phyloP scores from a whole-genome alignment of 2,888 invertebrate genomes.

The Apeira syringaria region DNA sequence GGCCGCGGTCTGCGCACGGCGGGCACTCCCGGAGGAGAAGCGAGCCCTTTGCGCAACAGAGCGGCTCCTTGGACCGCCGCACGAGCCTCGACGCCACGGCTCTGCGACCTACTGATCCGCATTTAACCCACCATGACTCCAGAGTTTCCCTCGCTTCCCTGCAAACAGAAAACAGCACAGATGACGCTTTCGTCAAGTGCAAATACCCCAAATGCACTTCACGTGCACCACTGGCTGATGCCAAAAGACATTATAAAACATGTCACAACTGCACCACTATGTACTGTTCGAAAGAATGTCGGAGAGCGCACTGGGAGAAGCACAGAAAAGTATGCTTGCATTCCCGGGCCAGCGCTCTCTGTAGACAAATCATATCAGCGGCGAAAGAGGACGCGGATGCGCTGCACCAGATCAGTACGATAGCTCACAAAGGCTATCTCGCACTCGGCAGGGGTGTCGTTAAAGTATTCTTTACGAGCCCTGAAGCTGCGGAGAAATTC shows the following conservation, averaged over 20 bases:
- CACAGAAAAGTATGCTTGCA: constrained; percentile 96
- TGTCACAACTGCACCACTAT: constrained; percentile 98
- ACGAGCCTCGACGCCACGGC: constrained; percentile 85
- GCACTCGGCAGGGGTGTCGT: constrained; percentile 95
- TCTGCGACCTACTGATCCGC: constrained; percentile 60
- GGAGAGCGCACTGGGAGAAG: constrained; percentile 96
- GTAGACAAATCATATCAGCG: constrained; percentile 92
- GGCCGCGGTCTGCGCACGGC: constrained; percentile 68
- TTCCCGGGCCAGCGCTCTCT: constrained; percentile 94
- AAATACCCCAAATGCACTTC: constrained; percentile 92
- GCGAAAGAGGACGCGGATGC: constrained; percentile 91
- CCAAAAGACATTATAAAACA: constrained; percentile 93
- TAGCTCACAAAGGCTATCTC: constrained; percentile 93
- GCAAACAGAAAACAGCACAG: constrained; percentile 73
- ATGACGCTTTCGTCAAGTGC: constrained; percentile 86
- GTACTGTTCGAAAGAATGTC: constrained; percentile 96
- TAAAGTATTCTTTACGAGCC: constrained; percentile 94
- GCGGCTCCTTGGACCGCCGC: constrained; percentile 75
- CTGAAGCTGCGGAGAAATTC: constrained; percentile 93
- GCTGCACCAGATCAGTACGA: constrained; percentile 89
- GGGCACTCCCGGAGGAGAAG: constrained; percentile 74
- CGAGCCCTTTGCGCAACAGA: constrained; percentile 66
- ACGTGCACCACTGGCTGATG: constrained; percentile 88
- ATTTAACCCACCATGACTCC: constrained; percentile 64
- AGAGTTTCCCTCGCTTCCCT: constrained; percentile 73